A percentile compares a stretch with the other conserved stretches of the same genome.
These are phyloP conservation scores for Pangasius krempfi DNA, from an alignment of 2,797 vertebrate species.

Conservation along the genomic window DNA sequence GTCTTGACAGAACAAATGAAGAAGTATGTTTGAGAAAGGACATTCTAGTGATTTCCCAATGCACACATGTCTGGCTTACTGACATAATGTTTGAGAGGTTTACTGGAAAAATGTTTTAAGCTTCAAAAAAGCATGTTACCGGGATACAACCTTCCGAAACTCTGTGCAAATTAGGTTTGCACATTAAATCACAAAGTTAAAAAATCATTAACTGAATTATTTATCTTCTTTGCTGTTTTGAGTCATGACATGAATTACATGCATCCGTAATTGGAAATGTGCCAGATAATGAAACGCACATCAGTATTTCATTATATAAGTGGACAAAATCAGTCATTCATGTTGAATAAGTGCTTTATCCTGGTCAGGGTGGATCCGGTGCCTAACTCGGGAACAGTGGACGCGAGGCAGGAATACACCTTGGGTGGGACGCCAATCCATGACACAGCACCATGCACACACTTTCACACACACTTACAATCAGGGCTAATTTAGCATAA, in stretches of 20 bases:
- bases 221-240: not conserved
- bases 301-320: not conserved
- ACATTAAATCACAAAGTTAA: no score
- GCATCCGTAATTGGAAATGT: not conserved
- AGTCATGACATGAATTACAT: not conserved
- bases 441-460: no score
- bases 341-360: not conserved
- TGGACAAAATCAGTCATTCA: not conserved
- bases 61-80: not conserved
- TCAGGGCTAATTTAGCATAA: not conserved
- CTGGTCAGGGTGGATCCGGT: not conserved
- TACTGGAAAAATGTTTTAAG: not conserved
- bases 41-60: not conserved
- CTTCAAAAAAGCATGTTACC: not conserved
- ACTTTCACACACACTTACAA: no score
- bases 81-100: not conserved
- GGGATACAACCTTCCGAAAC: not conserved
- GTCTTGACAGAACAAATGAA: not conserved
- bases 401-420: no score
- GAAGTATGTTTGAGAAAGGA: slow-evolving; percentile 1
- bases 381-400: not conserved
- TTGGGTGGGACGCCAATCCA: no score
- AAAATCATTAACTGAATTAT: no score
- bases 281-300: not conserved
- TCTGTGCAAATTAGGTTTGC: not conserved